phyloP scores from a whole-genome alignment of 1,140 invertebrate species.

The Lasaia peninsularis region DNA sequence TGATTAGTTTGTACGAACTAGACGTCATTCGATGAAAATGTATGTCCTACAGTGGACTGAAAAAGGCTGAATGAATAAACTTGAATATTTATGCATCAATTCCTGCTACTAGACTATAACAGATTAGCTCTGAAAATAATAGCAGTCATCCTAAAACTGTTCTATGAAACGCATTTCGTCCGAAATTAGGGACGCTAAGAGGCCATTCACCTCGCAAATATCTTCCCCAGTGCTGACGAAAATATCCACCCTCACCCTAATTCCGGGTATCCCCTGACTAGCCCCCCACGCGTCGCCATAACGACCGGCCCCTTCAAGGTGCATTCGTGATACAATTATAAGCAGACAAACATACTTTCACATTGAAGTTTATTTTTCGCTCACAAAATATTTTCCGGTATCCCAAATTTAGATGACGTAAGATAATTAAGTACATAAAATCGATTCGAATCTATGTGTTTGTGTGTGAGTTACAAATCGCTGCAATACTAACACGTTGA shows the following conservation, averaged over 20 bases:
- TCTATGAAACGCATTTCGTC: background rate
- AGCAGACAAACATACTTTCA: slow-evolving; percentile 14
- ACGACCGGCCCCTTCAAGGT: slow-evolving; percentile 52
- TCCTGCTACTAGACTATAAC: no score
- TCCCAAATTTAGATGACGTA: no score
- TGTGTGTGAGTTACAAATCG: no score
- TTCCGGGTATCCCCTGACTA: slow-evolving; percentile 61
- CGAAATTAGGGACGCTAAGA: slow-evolving; percentile 14
- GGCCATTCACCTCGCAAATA: slow-evolving; percentile 69
- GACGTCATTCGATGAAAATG: no score
- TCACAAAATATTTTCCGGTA: background rate
- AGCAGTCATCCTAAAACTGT: no score
- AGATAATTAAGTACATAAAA: no score
- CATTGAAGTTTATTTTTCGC: slow-evolving; percentile 1
- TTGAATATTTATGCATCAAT: background rate
- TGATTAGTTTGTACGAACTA: no score
- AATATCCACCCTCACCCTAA: slow-evolving; percentile 72
- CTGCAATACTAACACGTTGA: no score
- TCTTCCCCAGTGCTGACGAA: slow-evolving; percentile 61
- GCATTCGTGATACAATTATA: slow-evolving; percentile 32
- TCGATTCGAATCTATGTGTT: no score
- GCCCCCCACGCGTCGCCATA: slow-evolving; percentile 54
- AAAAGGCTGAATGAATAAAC: no score
- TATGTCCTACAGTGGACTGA: no score
- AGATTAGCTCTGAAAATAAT: no score